Base-by-base conservation (phyloP, 2,888 invertebrate species). In the Ophion obscuratus region DNA sequence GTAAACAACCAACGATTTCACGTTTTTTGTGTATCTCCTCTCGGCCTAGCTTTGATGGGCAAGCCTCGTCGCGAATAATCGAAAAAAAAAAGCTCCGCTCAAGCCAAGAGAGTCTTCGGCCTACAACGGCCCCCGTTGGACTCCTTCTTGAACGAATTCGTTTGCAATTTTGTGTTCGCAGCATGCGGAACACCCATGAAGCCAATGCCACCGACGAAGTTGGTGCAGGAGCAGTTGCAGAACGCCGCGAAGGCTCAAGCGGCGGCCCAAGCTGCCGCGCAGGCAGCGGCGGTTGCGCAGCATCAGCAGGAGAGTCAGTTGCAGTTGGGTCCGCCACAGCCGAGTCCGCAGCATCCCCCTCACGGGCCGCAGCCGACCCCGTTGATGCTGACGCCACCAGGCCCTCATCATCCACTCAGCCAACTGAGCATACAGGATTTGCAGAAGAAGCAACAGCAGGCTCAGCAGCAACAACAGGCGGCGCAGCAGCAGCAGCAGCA, bases 201-300 rank as follows among this genome's bases (percentile, higher is more conserved):
- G 90, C 97, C 97, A 75, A 96, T 97, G 96, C 97, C 97, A 74
- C 97, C 97, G 47, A 96, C 96, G 84, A 97, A 97, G 92, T 96
- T 97, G 96, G 96, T 97, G 4, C 94, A 94, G 81, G 94, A 94
- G 76, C 94, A 94, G 64, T 89, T 94, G 36, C 94, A 94, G 61
- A 94, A 94, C 67, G 93, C 93, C 2, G 94, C 94, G 4, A 93
- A 93, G 66, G 94, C 94, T 2, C 93, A 94, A 74, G 94, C 94
- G 0, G 93, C 94, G 9, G 92, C 91, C 0, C 93, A 93, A 31
- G 93, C 93, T 9, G 94, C 93, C 3, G 94, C 93, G 0, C 92
- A 92, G 67, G 91, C 91, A 90, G 74, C 68, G 47, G 91, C 91
- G 14, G 88, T 87, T 59, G 87, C 87, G 17, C 93, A 92, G 77